These are phyloP conservation scores for Passer montanus DNA, from an alignment of 2,113 vertebrate genomes.

Conservation along the genomic window DNA sequence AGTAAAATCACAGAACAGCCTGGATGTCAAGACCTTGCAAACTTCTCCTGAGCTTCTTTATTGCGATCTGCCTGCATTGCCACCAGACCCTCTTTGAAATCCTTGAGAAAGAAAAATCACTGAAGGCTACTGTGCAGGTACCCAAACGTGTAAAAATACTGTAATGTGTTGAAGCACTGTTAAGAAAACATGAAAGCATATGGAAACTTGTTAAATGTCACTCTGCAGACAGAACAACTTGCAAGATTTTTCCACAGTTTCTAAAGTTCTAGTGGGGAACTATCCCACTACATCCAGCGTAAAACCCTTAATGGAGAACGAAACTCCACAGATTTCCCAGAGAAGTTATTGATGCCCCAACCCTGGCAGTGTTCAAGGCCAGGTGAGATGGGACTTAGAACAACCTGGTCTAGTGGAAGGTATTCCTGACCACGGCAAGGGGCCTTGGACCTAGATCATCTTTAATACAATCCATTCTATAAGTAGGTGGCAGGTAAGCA, in stretches of 20 bases:
- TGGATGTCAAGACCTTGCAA: not conserved
- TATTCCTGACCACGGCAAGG: not conserved
- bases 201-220: not conserved
- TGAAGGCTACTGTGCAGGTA: not conserved
- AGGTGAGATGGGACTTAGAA: too few relatives aligned
- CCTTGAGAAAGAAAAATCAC: not conserved
- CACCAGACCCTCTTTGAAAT: not conserved
- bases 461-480: not conserved
- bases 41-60: not conserved
- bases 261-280: not conserved
- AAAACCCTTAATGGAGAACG: not conserved
- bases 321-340: not conserved
- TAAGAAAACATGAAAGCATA: not conserved
- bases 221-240: not conserved
- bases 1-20: slow-evolving; percentile 23
- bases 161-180: not conserved
- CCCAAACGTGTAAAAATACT: not conserved
- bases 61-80: not conserved
- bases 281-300: not conserved
- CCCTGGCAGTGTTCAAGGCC: not conserved
- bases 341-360: not conserved
- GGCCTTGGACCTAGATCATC: too few relatives aligned
- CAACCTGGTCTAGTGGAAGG: too few relatives aligned
- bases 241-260: not conserved
- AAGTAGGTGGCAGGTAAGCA: not conserved